These are phyloP conservation scores for Coenonympha arcania DNA, from an alignment of 2,888 invertebrate genomes.

Conservation along the genomic window DNA sequence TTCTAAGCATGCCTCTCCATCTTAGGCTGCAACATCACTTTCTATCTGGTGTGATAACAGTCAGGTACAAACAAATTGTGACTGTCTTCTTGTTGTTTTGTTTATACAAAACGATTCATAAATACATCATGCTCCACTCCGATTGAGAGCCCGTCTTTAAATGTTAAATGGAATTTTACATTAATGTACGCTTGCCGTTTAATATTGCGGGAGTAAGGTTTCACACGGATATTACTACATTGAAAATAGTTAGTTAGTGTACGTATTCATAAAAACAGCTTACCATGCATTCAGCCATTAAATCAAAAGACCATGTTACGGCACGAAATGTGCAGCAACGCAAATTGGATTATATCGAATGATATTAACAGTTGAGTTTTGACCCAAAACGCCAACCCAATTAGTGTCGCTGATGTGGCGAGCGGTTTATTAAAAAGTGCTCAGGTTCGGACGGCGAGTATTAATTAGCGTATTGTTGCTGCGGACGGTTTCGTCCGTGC, in stretches of 20 bases:
- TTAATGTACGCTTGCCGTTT: too few species aligned
- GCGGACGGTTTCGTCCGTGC: constrained; percentile 21
- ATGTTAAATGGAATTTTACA: too few species aligned
- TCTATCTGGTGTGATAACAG: too few species aligned
- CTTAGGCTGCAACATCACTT: too few species aligned
- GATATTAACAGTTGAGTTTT: constrained; percentile 13
- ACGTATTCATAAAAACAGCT: background rate
- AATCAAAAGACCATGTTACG: background rate
- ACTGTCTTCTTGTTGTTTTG: too few species aligned
- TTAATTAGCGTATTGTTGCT: constrained; percentile 44
- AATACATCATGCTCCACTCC: too few species aligned
- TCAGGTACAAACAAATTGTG: too few species aligned
- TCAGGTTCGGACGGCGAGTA: constrained; percentile 31
- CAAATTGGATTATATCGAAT: constrained; percentile 11
- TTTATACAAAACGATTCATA: too few species aligned
- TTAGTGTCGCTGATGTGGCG: constrained; percentile 25
- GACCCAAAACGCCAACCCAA: constrained; percentile 25
- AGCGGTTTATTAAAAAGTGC: constrained; percentile 29
- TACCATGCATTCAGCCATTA: background rate
- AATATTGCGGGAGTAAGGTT: too few species aligned
- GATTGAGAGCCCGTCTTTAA: too few species aligned
- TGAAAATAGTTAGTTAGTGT: background rate
- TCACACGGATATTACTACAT: too few species aligned
- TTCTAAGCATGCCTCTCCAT: too few species aligned
- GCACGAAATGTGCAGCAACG: background rate